Base-by-base conservation (phyloP, 2,113 vertebrate genomes). In the Melanocharis versteri region DNA sequence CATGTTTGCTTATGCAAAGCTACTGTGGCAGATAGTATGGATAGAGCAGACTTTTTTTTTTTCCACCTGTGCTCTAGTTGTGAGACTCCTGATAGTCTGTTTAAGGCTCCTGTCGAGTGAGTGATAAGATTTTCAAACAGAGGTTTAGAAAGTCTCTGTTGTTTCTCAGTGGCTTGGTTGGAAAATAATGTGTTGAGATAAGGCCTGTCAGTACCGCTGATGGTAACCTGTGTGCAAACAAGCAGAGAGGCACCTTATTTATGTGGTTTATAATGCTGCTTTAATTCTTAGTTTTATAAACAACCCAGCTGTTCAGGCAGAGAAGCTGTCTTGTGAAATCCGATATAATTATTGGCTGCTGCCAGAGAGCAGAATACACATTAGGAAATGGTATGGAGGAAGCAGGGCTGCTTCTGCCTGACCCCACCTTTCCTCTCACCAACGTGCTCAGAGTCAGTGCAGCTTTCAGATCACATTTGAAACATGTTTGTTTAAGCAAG, bases 371-470 rank as follows among this genome's bases (percentile, higher is more conserved):
- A 45, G 44, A 68, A 23, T 11, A 15, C 47, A 28, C 15, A 1
- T 48, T 72, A 51, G 73, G 78, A 82, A 68, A 60, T 22, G 24
- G 27, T 16, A 23, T 26, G 24, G 56, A 91, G 60, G 66, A 87
- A 56, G 39, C 23, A 33, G 61, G 19, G 71, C 50, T 54, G 65
- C 78, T 75, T 53, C 81, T 93, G 51, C 35, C 53, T 54, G 37
- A 23, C 45, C 48, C 5, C 8, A 82, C 33, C n/a, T 70, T 81
- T 73, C 64, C 35, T 70, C 54, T 65, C 1, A 0, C 9, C 47
- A 56, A 5, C 0, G 0, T 2, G 4, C 35, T 70, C 5, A 0
- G 37, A 31, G 44, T 65, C 21, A 7, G 16, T 24, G 28, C 39
- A 70, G 48, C 54, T 70, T 76, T 66, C 26, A 70, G 81, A 54